A percentile compares a stretch with the other conserved stretches of the same genome.
These are phyloP conservation scores for Ardeotis arabs DNA, from an alignment of 2,113 vertebrate species.

Conservation along the genomic window DNA sequence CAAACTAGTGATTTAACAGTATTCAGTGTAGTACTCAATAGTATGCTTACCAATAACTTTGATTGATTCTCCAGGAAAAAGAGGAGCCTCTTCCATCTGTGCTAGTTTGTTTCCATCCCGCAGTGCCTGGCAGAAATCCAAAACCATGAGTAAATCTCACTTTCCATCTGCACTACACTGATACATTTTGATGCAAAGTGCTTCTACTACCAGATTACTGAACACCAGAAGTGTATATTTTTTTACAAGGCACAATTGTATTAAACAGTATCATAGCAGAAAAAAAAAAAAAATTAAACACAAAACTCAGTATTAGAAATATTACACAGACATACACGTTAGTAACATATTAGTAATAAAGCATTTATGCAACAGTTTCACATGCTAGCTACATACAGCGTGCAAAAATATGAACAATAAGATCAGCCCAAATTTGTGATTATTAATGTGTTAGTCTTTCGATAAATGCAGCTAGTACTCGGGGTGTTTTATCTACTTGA, in stretches of 20 bases:
- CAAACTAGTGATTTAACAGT: background rate
- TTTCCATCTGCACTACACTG: conserved; percentile 24
- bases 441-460: background rate
- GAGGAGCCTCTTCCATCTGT: conserved; percentile 89
- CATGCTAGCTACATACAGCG: background rate
- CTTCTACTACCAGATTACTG: conserved; percentile 43
- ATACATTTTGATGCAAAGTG: conserved; percentile 27
- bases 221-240: conserved; percentile 37
- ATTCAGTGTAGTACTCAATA: background rate
- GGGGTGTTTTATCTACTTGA: background rate
- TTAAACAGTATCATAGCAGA: background rate
- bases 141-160: conserved; percentile 63
- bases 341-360: conserved; percentile 55
- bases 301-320: background rate
- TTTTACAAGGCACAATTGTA: conserved; percentile 47
- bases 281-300: background rate
- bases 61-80: conserved; percentile 92
- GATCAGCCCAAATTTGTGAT: background rate
- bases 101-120: conserved; percentile 84
- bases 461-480: background rate
- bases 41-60: conserved; percentile 85
- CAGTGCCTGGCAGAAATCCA: conserved; percentile 79
- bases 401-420: background rate
- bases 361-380: conserved; percentile 62
- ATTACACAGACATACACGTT: background rate